These are phyloP conservation scores for Felis catus DNA, from an alignment of 2,113 vertebrate genomes.

Conservation along the genomic window F.catus_Fca126_mat1.0 CM031423.1:25348501-25349000, in stretches of 20 bases:
- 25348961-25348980: not conserved
- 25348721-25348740: not conserved
- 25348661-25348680: not conserved
- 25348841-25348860: not conserved
- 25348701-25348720: not conserved
- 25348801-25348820: not conserved
- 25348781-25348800: not conserved
- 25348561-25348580: not conserved
- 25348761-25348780: not conserved
- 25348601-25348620: not conserved
- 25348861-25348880: not conserved
- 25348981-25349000: not conserved
- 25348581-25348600: not conserved
- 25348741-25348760: not conserved
- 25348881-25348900: not conserved
- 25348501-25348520: not conserved
- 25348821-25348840: not conserved
- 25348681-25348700: no score
- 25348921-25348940: no score
- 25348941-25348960: not conserved
- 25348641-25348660: not conserved
- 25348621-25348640: not conserved
- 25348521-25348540: not conserved
- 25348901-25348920: no score
- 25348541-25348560: accelerated